Conservation (phyloP, 2,888 invertebrate species). For the Ornithoptera priamus region DNA sequence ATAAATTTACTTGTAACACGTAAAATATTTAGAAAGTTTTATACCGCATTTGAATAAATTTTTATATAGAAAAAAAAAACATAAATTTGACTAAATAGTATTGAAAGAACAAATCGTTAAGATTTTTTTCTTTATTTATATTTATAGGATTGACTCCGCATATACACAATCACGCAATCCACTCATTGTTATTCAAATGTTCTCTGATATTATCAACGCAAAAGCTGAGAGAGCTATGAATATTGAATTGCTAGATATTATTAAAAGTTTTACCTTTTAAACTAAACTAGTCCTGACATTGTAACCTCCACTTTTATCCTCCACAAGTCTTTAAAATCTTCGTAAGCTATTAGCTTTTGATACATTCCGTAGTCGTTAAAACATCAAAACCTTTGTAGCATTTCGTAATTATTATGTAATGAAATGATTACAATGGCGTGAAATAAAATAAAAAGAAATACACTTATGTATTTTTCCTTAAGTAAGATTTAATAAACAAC, state of each 20-base stretch:
- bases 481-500: neutral
- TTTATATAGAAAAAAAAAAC: neutral
- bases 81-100: neutral
- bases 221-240: neutral
- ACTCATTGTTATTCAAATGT: neutral
- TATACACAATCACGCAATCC: neutral
- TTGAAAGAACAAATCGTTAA: neutral
- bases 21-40: too few relatives aligned
- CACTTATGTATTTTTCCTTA: neutral
- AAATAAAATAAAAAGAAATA: neutral
- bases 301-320: too few relatives aligned
- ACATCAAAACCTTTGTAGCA: neutral
- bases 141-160: neutral
- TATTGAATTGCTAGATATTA: neutral
- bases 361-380: neutral
- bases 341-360: neutral
- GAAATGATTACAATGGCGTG: too few relatives aligned
- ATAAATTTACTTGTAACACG: too few relatives aligned
- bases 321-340: too few relatives aligned
- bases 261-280: neutral
- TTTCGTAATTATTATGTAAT: too few relatives aligned
- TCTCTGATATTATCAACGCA: neutral
- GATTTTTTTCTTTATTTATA: neutral
- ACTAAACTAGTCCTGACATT: neutral
- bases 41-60: too few relatives aligned